Conservation (phyloP, 2,113 vertebrate genomes). For the Nothoprocta perdicaria region DNA sequence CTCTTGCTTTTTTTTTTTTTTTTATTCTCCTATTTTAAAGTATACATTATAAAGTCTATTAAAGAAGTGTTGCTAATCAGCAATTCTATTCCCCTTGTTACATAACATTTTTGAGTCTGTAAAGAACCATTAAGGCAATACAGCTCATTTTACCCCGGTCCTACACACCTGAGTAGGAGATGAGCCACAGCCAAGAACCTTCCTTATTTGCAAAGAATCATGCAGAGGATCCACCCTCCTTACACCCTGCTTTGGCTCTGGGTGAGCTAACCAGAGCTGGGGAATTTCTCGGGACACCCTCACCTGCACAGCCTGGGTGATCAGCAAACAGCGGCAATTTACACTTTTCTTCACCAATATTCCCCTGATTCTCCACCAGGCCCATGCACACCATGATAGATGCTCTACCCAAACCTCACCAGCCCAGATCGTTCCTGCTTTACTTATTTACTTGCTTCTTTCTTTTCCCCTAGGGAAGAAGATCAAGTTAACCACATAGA, state of each 20-base stretch:
- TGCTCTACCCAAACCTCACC: too few relatives aligned
- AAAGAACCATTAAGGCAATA: constrained; percentile 6
- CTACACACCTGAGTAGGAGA: not conserved
- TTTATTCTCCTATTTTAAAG: not conserved
- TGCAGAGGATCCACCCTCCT: not conserved
- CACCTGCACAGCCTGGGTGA: not conserved
- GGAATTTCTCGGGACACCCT: not conserved
- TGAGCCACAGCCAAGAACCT: constrained; percentile 4
- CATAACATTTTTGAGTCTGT: constrained; percentile 51
- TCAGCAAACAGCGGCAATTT: not conserved
- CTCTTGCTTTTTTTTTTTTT: not conserved
- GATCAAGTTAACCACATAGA: accelerated
- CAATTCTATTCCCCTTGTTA: constrained; percentile 42
- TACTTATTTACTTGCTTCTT: too few relatives aligned
- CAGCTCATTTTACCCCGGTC: constrained; percentile 15
- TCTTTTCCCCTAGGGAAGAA: not conserved
- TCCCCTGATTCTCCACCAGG: accelerated
- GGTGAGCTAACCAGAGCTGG: too few relatives aligned
- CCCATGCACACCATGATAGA: too few relatives aligned
- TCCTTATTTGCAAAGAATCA: not conserved
- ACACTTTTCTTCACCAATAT: not conserved
- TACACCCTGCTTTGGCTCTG: not conserved
- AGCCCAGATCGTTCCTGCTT: too few relatives aligned
- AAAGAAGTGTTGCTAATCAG: constrained; percentile 23
- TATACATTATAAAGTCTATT: constrained; percentile 36